These are phyloP conservation scores for Columba janthina DNA, from an alignment of 2,113 vertebrate genomes.

Conservation along the genomic window DNA sequence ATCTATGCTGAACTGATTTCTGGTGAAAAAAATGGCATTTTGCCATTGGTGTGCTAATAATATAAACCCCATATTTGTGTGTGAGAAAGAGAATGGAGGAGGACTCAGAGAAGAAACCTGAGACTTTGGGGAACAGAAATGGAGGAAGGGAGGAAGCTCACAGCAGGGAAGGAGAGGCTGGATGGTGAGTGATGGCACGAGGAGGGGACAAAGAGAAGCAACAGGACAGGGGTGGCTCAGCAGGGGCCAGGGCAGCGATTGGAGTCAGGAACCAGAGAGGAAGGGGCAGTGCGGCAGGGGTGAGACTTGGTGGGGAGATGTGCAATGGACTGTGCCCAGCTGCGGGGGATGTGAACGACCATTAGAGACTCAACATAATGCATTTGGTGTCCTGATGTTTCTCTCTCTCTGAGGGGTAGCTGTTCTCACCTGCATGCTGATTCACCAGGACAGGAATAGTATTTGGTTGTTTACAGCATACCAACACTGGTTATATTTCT, in stretches of 20 bases:
- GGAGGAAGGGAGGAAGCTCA: neutral
- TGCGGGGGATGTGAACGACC: accelerated
- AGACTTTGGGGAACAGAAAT: neutral
- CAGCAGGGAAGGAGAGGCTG: neutral
- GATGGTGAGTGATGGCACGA: accelerated
- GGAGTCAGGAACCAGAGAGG: accelerated
- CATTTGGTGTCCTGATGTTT: neutral
- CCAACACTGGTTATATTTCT: neutral
- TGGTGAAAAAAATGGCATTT: neutral
- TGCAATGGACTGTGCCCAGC: neutral
- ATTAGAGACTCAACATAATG: neutral
- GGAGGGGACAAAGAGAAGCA: accelerated
- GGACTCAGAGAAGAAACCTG: neutral
- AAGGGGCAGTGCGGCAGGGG: neutral
- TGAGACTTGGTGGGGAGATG: accelerated
- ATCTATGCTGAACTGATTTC: neutral
- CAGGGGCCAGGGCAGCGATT: neutral
- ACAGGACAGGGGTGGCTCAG: neutral
- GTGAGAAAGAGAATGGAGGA: neutral
- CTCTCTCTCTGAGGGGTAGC: neutral
- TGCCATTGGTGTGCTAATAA: neutral
- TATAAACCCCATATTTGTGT: neutral
- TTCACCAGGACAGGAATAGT: neutral
- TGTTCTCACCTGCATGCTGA: neutral
- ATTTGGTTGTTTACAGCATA: neutral